A percentile compares a stretch with the other conserved stretches of the same genome.
These are phyloP conservation scores for Trichopoda pennipes DNA, from an alignment of 2,888 invertebrate species.

Conservation along the genomic window DNA sequence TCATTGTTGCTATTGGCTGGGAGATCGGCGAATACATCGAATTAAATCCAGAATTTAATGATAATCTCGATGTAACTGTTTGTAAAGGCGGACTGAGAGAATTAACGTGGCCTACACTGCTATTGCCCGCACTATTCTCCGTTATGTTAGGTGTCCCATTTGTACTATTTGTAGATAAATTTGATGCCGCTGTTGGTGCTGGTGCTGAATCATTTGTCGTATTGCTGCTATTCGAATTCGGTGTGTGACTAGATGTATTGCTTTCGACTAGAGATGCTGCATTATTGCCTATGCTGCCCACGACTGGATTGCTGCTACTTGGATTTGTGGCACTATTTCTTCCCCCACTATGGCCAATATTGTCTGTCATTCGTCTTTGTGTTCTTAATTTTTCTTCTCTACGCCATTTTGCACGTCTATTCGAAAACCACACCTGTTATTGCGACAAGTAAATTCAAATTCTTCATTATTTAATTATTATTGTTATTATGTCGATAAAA, in stretches of 20 bases:
- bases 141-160: slow-evolving; percentile 47
- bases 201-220: slow-evolving; percentile 58
- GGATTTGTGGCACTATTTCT: slow-evolving; percentile 71
- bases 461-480: background rate
- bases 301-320: slow-evolving; percentile 70
- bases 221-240: slow-evolving; percentile 69
- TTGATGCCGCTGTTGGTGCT: slow-evolving; percentile 67
- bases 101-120: slow-evolving; percentile 76
- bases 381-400: slow-evolving; percentile 91
- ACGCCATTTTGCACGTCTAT: slow-evolving; percentile 70
- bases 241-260: slow-evolving; percentile 64
- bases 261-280: slow-evolving; percentile 70
- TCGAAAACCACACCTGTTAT: slow-evolving; percentile 95
- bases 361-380: slow-evolving; percentile 85
- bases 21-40: slow-evolving; percentile 97
- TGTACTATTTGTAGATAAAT: slow-evolving; percentile 52
- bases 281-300: slow-evolving; percentile 68
- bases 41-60: slow-evolving; percentile 93
- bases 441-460: slow-evolving; percentile 14
- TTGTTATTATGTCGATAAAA: too few relatives aligned
- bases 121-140: slow-evolving; percentile 69
- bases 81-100: slow-evolving; percentile 82
- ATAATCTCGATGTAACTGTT: slow-evolving; percentile 84
- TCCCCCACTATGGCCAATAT: slow-evolving; percentile 72
- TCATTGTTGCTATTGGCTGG: slow-evolving; percentile 96